Conservation (phyloP, 1,140 invertebrate species). For the Pseudomyrmex gracilis region DNA sequence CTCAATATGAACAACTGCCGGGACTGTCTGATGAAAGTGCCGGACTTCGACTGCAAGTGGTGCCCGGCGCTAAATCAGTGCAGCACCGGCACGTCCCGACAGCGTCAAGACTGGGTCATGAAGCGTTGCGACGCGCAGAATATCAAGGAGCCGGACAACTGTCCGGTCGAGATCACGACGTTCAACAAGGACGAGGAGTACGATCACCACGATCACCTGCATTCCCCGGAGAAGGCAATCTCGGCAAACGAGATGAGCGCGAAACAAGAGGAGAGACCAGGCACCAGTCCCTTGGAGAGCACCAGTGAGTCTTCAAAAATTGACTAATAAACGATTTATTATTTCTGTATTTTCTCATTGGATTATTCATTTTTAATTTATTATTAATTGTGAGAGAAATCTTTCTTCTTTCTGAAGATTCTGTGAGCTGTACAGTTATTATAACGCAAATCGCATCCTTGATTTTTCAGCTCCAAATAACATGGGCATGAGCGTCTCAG, state of each 20-base stretch:
- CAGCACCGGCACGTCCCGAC: slow-evolving; percentile 95
- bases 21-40: slow-evolving; percentile 89
- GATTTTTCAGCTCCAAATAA: slow-evolving; percentile 74
- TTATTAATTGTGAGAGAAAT: background rate
- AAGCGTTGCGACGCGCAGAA: slow-evolving; percentile 89
- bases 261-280: slow-evolving; percentile 57
- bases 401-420: too few relatives aligned
- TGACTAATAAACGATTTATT: background rate
- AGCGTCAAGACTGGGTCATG: slow-evolving; percentile 95
- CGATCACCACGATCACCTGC: slow-evolving; percentile 64
- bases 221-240: slow-evolving; percentile 72
- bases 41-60: slow-evolving; percentile 93
- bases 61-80: slow-evolving; percentile 92
- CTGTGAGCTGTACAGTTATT: too few relatives aligned
- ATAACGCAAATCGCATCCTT: background rate
- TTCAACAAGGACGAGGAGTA: slow-evolving; percentile 55
- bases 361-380: background rate
- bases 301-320: slow-evolving; percentile 61
- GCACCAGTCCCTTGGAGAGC: slow-evolving; percentile 74
- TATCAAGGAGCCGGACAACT: slow-evolving; percentile 81
- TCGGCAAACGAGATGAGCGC: slow-evolving; percentile 65
- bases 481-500: slow-evolving; percentile 85
- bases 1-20: slow-evolving; percentile 91
- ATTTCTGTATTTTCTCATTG: too few relatives aligned
- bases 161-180: slow-evolving; percentile 78